A percentile compares a stretch with the other conserved stretches of the same genome.
These are phyloP conservation scores for Centroberyx gerrardi DNA, from an alignment of 2,797 vertebrate genomes.

Conservation along the genomic window DNA sequence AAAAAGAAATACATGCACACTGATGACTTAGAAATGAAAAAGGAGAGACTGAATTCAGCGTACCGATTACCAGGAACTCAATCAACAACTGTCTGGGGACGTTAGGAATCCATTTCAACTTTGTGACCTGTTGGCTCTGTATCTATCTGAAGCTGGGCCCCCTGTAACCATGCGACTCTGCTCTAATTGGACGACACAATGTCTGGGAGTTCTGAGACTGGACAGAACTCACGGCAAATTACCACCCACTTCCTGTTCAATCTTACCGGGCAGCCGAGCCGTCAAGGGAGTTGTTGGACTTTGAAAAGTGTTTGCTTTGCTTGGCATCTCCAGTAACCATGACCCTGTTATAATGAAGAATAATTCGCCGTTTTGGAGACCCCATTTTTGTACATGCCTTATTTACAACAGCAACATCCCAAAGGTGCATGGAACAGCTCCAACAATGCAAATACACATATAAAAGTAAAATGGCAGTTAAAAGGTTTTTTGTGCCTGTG, in stretches of 20 bases:
- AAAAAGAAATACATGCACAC: slow-evolving; percentile 20
- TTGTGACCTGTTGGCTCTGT: slow-evolving; percentile 73
- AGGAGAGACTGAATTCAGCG: slow-evolving; percentile 58
- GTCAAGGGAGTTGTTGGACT: slow-evolving; percentile 82
- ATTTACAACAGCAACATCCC: slow-evolving; percentile 68
- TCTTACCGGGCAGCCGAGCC: slow-evolving; percentile 72
- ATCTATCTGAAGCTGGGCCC: slow-evolving; percentile 42
- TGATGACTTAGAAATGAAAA: slow-evolving; percentile 56
- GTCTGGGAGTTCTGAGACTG: slow-evolving; percentile 83
- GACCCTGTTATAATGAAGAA: slow-evolving; percentile 78
- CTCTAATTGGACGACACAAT: slow-evolving; percentile 81
- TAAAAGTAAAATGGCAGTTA: slow-evolving; percentile 50
- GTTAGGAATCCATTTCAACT: slow-evolving; percentile 77
- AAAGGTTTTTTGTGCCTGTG: neutral
- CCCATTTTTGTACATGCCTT: slow-evolving; percentile 67
- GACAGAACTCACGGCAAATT: slow-evolving; percentile 85
- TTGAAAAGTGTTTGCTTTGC: slow-evolving; percentile 83
- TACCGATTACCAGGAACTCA: slow-evolving; percentile 72
- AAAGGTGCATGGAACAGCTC: slow-evolving; percentile 37
- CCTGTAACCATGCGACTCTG: slow-evolving; percentile 46
- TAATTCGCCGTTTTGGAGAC: slow-evolving; percentile 68
- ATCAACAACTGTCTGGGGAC: slow-evolving; percentile 77
- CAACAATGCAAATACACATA: slow-evolving; percentile 27
- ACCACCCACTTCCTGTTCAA: slow-evolving; percentile 83
- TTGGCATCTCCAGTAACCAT: slow-evolving; percentile 77